Evolutionary conservation across 1,140 invertebrate species (phyloP).

Genomic region (Ylistrum balloti): DNA sequence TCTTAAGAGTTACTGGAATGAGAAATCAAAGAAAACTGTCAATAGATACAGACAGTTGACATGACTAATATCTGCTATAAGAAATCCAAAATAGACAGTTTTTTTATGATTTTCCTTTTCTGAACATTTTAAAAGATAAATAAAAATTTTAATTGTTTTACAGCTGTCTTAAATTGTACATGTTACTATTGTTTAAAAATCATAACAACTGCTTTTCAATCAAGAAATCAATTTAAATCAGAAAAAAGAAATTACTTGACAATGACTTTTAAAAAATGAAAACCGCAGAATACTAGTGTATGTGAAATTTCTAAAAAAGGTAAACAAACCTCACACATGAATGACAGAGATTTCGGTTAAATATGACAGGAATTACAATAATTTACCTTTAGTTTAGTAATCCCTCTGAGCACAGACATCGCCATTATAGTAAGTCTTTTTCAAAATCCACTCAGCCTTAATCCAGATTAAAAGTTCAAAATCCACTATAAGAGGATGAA

Average conservation of each 20-base stretch:
- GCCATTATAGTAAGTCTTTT: constrained; percentile 2
- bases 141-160: too few relatives aligned
- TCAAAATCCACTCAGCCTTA: not conserved
- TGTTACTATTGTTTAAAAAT: too few relatives aligned
- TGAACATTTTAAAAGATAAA: too few relatives aligned
- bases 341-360: not conserved
- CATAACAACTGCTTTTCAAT: too few relatives aligned
- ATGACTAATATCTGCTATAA: too few relatives aligned
- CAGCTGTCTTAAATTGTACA: too few relatives aligned
- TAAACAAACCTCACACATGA: constrained; percentile 33
- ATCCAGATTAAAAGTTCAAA: constrained; percentile 30
- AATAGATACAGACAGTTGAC: not conserved
- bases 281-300: not conserved
- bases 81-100: too few relatives aligned
- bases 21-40: not conserved
- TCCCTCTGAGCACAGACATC: constrained; percentile 13
- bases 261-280: not conserved
- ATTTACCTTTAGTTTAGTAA: constrained; percentile 11
- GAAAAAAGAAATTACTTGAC: not conserved
- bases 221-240: too few relatives aligned
- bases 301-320: not conserved
- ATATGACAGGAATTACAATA: constrained; percentile 24
- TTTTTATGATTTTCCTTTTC: too few relatives aligned
- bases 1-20: not conserved
- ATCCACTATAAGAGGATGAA: constrained; percentile 28